These are phyloP conservation scores for Balaeniceps rex DNA, from an alignment of 2,113 vertebrate species.

Conservation along the genomic window DNA sequence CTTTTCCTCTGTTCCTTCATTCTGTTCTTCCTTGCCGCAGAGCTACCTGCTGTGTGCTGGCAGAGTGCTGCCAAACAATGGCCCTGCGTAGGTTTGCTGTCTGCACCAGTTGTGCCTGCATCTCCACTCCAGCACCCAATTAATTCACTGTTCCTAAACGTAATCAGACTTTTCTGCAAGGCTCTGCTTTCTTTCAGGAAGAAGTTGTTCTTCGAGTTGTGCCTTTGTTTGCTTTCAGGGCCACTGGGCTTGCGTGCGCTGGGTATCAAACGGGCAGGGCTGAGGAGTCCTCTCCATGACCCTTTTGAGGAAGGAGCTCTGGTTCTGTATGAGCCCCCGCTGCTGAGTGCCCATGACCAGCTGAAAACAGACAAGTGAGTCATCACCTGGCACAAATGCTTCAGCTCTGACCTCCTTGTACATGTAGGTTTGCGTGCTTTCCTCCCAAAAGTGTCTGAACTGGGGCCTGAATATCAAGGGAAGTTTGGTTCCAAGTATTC, in stretches of 20 bases:
- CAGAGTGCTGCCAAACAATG: background rate
- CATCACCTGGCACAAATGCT: background rate
- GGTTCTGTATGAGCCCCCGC: slow-evolving; percentile 88
- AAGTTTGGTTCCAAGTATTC: background rate
- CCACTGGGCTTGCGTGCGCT: slow-evolving; percentile 83
- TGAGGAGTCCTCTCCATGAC: slow-evolving; percentile 89
- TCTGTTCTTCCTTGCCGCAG: background rate
- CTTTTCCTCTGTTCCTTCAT: background rate
- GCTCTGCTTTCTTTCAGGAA: background rate
- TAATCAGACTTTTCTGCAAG: background rate
- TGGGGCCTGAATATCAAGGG: background rate
- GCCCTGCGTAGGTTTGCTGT: background rate
- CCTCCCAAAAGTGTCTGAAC: background rate
- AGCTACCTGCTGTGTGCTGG: background rate
- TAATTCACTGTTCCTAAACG: background rate
- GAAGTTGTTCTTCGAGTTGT: background rate
- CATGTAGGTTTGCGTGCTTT: background rate
- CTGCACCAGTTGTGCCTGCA: background rate
- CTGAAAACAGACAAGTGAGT: slow-evolving; percentile 95
- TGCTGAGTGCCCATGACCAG: slow-evolving; percentile 84
- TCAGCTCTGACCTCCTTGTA: background rate
- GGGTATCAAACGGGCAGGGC: slow-evolving; percentile 86
- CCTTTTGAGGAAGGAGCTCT: slow-evolving; percentile 91
- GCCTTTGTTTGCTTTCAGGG: slow-evolving; percentile 72
- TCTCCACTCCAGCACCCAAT: background rate